Percentiles rank a stretch among this genome's conserved stretches.
Conservation (phyloP, 1,140 invertebrate species). For the Zaprionus tsacasi region DNA sequence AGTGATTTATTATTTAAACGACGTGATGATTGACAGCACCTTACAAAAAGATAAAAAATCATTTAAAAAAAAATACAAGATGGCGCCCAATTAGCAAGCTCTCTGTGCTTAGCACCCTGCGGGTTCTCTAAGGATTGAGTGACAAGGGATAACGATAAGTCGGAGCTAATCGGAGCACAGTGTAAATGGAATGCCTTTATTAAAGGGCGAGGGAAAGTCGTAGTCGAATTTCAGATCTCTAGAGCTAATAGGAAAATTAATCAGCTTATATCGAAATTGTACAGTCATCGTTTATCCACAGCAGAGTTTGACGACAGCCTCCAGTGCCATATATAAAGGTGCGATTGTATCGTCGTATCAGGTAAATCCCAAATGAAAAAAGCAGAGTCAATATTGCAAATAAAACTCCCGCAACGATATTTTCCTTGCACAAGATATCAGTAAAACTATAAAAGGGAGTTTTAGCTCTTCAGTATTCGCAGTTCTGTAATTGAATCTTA, state of each 20-base stretch:
- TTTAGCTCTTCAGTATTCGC: not conserved
- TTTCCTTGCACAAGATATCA: not conserved
- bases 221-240: not conserved
- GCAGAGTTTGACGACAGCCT: slow-evolving; percentile 28
- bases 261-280: slow-evolving; percentile 19
- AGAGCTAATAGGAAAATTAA: not conserved
- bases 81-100: slow-evolving; percentile 62
- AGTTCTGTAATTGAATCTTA: too few relatives aligned
- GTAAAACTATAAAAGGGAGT: not conserved
- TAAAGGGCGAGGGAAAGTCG: not conserved
- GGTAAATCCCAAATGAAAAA: not conserved
- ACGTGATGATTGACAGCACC: slow-evolving; percentile 71
- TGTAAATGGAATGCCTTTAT: not conserved
- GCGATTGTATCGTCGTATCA: slow-evolving; percentile 46
- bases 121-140: slow-evolving; percentile 35
- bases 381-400: not conserved
- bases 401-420: not conserved
- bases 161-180: not conserved
- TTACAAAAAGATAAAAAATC: slow-evolving; percentile 10
- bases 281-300: slow-evolving; percentile 43
- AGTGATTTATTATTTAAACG: slow-evolving; percentile 83
- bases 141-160: slow-evolving; percentile 22
- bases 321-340: slow-evolving; percentile 40
- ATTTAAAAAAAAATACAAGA: not conserved
- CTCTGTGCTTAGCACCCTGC: slow-evolving; percentile 40